phyloP scores from a whole-genome alignment of 1,140 invertebrate species.

The Diachasma alloeum region DNA sequence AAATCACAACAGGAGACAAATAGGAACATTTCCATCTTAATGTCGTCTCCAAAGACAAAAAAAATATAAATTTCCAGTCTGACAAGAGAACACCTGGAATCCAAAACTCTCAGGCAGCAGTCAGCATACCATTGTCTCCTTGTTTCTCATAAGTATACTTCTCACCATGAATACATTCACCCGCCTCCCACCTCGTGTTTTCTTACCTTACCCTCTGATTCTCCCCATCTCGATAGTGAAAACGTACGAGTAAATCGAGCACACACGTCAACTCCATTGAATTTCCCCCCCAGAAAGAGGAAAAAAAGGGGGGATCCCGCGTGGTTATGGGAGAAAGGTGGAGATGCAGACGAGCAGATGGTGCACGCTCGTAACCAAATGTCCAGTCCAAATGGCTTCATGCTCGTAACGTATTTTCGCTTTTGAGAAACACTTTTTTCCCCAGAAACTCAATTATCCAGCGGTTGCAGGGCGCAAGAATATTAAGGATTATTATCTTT shows the following conservation, averaged over 20 bases:
- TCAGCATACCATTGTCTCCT: no score
- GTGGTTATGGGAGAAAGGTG: neutral
- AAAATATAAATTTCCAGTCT: no score
- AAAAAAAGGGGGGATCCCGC: neutral
- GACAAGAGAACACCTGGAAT: no score
- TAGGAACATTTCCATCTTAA: no score
- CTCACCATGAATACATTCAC: neutral
- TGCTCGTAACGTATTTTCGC: neutral
- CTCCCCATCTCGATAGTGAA: neutral
- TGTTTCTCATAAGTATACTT: no score
- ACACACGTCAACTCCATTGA: neutral
- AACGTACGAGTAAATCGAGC: neutral
- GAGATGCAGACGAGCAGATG: neutral
- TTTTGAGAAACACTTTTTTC: neutral
- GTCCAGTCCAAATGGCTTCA: neutral
- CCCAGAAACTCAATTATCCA: neutral
- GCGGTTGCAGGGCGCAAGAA: no score
- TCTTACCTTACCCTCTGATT: neutral
- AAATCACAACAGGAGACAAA: no score
- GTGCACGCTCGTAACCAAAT: neutral
- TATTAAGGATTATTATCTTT: no score
- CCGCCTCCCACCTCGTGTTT: neutral
- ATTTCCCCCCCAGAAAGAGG: neutral
- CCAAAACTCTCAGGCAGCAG: no score
- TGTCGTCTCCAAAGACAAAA: no score